Percentiles rank a stretch among this genome's conserved stretches.
phyloP scores from a whole-genome alignment of 1,140 invertebrate genomes.

The Yoshiicerus persimilis region DNA sequence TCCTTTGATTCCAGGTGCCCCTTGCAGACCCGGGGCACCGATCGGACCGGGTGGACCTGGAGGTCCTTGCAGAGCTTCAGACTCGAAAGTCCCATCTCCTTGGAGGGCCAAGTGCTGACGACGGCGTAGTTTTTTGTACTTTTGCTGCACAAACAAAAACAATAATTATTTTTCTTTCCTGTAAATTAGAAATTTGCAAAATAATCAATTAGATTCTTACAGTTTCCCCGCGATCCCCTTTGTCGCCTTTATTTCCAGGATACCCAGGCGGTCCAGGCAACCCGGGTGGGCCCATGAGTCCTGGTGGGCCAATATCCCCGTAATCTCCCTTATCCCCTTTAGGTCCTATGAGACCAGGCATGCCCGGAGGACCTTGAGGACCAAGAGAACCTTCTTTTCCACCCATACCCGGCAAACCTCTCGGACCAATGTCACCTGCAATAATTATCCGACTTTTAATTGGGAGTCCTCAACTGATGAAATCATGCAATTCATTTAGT shows the following conservation, averaged over 20 bases:
- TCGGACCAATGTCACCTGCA: slow-evolving; percentile 59
- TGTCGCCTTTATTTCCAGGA: slow-evolving; percentile 82
- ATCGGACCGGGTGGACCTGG: slow-evolving; percentile 70
- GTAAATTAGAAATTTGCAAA: neutral
- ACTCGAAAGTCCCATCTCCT: slow-evolving; percentile 40
- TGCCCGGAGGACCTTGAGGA: slow-evolving; percentile 61
- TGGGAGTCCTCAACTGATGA: neutral
- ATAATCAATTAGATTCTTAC: slow-evolving; percentile 61
- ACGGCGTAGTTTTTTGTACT: slow-evolving; percentile 86
- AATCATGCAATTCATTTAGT: neutral
- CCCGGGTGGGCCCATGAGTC: slow-evolving; percentile 45
- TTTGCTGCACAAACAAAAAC: slow-evolving; percentile 59
- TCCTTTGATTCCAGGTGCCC: slow-evolving; percentile 85
- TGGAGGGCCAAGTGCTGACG: slow-evolving; percentile 62
- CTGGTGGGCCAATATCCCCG: slow-evolving; percentile 86
- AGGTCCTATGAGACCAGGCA: slow-evolving; percentile 69
- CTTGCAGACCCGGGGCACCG: slow-evolving; percentile 66
- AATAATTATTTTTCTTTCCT: neutral
- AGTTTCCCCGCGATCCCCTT: slow-evolving; percentile 89
- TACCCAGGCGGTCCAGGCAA: slow-evolving; percentile 66
- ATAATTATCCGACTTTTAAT: slow-evolving; percentile 34
- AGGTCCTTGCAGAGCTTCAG: slow-evolving; percentile 60
- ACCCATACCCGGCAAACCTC: slow-evolving; percentile 62
- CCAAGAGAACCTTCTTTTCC: slow-evolving; percentile 66
- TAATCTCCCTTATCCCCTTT: slow-evolving; percentile 83